Base-by-base conservation (phyloP, 2,888 invertebrate genomes). In the Keiferia lycopersicella region DNA sequence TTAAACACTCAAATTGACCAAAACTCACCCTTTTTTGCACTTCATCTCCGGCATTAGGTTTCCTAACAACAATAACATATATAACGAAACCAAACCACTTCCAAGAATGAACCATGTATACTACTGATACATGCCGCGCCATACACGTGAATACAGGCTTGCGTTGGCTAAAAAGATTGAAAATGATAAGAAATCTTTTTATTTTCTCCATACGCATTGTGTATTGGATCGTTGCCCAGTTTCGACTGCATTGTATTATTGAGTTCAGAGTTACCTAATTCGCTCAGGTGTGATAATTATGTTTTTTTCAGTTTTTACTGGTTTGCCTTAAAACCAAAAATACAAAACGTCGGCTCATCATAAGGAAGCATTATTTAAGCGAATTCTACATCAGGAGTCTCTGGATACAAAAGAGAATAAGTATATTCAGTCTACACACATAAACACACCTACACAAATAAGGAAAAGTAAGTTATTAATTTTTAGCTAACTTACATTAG, bases 101-200 rank as follows among this genome's bases (percentile, higher is more conserved):
- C 68, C 69, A 68, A 67, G 71, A 68, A 68, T 68, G 73, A 73
- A 67, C 74, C 82, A 79, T 78, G 72, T 75, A 80, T 76, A 75
- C 73, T 67, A 62, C 26, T 22, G 51, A 57, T 58, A 59, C 39
- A 64, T 60, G 64, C 63, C 59, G 60, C 61, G 69, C 67, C 70
- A 57, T 45, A 64, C 41, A 60, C 45, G 60, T 7, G 72, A 71
- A 64, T 59, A 61, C 69, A 67, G 64, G 48, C 61, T 63, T 64
- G 59, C 65, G 26, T 56, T 65, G 67, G 67, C 69, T 63, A 65
- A 68, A 75, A 65, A 62, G 65, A 64, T 61, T 64, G 63, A 65
- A 56, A 58, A 62, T 69, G 74, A 70, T 70, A 73, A 71, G 67
- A 64, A 67, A 62, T 63, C 61, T 39, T 30, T 61, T 62, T 65